A percentile compares a stretch with the other conserved stretches of the same genome.
Conservation (phyloP, 92 coral and sea anemone genomes). For the Palythoa heliodiscus region DNA sequence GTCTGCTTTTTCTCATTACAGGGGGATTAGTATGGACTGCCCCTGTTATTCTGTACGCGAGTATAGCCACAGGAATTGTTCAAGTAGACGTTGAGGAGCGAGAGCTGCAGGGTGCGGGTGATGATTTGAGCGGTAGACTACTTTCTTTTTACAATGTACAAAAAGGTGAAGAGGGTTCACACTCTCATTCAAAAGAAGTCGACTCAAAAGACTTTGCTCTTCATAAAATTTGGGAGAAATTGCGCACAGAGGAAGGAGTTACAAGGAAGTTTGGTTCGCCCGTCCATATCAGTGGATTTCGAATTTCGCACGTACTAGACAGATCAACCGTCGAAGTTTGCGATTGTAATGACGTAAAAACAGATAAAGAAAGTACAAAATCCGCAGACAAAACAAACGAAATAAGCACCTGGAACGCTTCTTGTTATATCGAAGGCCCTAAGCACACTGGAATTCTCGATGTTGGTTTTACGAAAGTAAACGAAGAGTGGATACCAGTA, state of each 20-base stretch:
- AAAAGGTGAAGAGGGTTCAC: constrained; percentile 26
- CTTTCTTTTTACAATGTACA: constrained; percentile 59
- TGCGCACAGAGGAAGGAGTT: constrained; percentile 73
- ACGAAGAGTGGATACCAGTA: constrained; percentile 88
- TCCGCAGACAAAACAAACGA: constrained; percentile 21
- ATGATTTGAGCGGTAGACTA: constrained; percentile 46
- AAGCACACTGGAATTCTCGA: constrained; percentile 77
- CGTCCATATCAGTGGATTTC: constrained; percentile 75
- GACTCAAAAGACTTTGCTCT: constrained; percentile 67
- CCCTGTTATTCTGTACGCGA: constrained; percentile 56
- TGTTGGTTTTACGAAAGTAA: constrained; percentile 71
- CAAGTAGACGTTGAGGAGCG: constrained; percentile 65
- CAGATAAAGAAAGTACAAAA: constrained; percentile 19
- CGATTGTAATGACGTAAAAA: neutral
- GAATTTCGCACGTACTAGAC: constrained; percentile 42
- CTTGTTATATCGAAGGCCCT: constrained; percentile 83
- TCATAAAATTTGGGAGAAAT: constrained; percentile 66
- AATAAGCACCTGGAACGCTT: constrained; percentile 65
- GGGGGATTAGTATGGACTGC: constrained; percentile 76
- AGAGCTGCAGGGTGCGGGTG: constrained; percentile 45
- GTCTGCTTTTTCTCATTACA: constrained; percentile 61
- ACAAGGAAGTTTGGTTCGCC: constrained; percentile 79
- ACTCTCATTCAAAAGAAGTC: constrained; percentile 53
- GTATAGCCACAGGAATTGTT: constrained; percentile 62
- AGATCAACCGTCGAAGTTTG: constrained; percentile 7